phyloP scores from a whole-genome alignment of 2,113 vertebrate genomes.

The Symphodus melops region DNA sequence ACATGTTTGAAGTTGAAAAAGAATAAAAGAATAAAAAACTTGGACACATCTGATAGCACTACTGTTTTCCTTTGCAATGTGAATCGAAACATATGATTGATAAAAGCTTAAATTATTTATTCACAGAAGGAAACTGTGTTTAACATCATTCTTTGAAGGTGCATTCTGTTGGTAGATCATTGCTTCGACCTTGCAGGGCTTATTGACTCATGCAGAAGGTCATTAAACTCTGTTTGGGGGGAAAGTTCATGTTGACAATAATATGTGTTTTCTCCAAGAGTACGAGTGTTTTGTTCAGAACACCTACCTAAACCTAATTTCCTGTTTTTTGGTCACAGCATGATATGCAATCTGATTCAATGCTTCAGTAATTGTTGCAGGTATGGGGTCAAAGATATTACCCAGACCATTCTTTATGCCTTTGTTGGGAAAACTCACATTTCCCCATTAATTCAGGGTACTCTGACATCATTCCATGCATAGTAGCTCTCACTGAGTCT shows the following conservation, averaged over 20 bases:
- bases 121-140: background rate
- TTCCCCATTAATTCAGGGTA: conserved; percentile 18
- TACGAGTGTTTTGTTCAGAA: conserved; percentile 32
- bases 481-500: background rate
- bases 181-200: conserved; percentile 3
- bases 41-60: too few relatives aligned
- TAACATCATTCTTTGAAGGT: background rate
- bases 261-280: background rate
- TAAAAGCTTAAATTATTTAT: background rate
- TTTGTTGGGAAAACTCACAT: background rate
- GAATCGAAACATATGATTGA: too few relatives aligned
- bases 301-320: background rate
- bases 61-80: too few relatives aligned
- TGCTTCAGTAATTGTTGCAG: conserved; percentile 25
- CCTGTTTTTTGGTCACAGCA: background rate
- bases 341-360: conserved; percentile 2
- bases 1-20: background rate
- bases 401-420: background rate
- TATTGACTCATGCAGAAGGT: conserved; percentile 57
- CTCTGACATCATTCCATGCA: conserved; percentile 2
- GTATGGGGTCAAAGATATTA: background rate
- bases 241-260: conserved; percentile 65
- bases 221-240: conserved; percentile 45
- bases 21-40: too few relatives aligned
- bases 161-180: background rate